A percentile compares a stretch with the other conserved stretches of the same genome.
Conservation (phyloP, 2,888 invertebrate genomes). For the Scaptomyza caliginosa region DNA sequence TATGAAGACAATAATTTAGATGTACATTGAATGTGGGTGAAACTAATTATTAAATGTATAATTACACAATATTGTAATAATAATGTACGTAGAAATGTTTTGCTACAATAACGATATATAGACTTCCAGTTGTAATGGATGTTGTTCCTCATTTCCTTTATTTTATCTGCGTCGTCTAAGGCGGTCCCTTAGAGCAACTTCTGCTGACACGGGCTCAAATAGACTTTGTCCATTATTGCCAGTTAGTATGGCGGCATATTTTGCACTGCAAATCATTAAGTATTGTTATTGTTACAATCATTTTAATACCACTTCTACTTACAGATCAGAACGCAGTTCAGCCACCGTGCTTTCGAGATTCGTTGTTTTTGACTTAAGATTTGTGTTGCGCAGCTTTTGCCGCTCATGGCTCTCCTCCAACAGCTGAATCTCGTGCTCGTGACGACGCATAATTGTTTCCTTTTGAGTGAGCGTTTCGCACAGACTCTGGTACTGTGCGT, state of each 20-base stretch:
- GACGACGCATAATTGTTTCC: conserved; percentile 73
- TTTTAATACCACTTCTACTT: conserved; percentile 42
- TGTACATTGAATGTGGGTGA: neutral
- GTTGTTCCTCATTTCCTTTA: neutral
- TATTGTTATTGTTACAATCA: neutral
- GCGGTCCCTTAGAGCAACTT: conserved; percentile 16
- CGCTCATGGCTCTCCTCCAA: conserved; percentile 78
- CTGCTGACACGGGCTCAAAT: conserved; percentile 47
- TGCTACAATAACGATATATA: neutral
- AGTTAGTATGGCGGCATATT: conserved; percentile 41
- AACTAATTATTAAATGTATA: conserved; percentile 1
- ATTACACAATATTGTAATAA: neutral
- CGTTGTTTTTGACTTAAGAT: conserved; percentile 79
- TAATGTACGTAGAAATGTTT: neutral
- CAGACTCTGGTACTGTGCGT: conserved; percentile 77
- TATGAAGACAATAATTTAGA: conserved; percentile 21
- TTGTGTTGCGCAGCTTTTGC: conserved; percentile 68
- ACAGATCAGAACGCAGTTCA: conserved; percentile 68
- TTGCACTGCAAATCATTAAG: conserved; percentile 10
- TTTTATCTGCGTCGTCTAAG: neutral
- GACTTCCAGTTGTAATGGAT: neutral
- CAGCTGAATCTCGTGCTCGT: conserved; percentile 78
- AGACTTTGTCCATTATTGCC: conserved; percentile 40
- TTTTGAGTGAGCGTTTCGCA: conserved; percentile 70
- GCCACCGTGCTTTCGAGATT: conserved; percentile 57